These are phyloP conservation scores for Eurois occulta DNA, from an alignment of 2,888 invertebrate genomes.

Conservation along the genomic window DNA sequence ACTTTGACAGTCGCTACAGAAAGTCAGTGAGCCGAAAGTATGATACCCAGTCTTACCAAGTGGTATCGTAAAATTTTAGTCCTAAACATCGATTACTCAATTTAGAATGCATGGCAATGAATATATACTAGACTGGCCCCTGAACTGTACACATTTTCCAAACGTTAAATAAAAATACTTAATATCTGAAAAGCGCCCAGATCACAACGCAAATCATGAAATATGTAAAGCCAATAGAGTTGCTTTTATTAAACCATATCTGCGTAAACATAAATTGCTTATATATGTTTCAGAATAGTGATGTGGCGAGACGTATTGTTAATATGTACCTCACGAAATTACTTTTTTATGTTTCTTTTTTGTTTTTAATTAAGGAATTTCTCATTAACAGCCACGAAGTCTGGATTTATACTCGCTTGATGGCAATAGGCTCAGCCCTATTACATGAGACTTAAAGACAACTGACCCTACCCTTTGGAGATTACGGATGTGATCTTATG, in stretches of 20 bases:
- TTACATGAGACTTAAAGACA: not conserved
- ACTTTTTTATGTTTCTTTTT: not conserved
- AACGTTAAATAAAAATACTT: conserved; percentile 10
- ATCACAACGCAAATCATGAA: conserved; percentile 68
- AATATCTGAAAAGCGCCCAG: conserved; percentile 52
- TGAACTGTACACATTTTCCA: not conserved
- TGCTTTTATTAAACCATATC: conserved; percentile 80
- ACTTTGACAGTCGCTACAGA: not conserved
- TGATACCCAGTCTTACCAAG: not conserved
- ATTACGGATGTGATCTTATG: not conserved
- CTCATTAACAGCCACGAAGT: not conserved
- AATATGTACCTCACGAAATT: not conserved
- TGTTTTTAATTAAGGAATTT: not conserved
- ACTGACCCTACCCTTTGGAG: not conserved
- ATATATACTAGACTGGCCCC: not conserved
- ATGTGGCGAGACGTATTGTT: conserved; percentile 45
- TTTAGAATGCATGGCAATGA: not conserved
- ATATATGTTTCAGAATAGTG: conserved; percentile 71
- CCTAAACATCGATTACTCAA: not conserved
- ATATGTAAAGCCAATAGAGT: conserved; percentile 77
- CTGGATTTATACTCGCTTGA: not conserved
- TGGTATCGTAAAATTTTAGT: not conserved
- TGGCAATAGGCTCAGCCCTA: not conserved
- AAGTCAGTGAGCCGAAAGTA: not conserved
- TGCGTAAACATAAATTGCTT: conserved; percentile 78